Evolutionary conservation across 1,140 invertebrate genomes (phyloP), one percentile per base, ranked within the genome.

Genomic region (Daktulosphaira vitifoliae): DNA sequence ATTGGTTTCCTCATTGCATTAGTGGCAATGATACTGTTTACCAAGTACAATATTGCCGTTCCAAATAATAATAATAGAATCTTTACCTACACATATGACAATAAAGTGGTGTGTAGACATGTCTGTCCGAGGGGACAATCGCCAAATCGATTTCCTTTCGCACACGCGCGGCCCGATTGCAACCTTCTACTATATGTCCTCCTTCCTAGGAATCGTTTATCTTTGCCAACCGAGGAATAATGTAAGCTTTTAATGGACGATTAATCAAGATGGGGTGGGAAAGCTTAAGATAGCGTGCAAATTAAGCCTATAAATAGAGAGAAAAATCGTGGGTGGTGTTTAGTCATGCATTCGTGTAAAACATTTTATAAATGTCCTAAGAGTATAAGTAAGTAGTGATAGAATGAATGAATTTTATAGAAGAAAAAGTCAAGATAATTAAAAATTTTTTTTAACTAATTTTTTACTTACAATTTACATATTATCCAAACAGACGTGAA

Each of bases 121-220:
- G 53, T 56, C 37, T 42, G 38, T 56, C 20, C 53, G 8, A 13
- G 20, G 38, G 22, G 37, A 56, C 23, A 22, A 33, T 23, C 42
- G 42, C n/a, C 25, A 25, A 62, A 62, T 62, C 56, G 56, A 62
- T 62, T 62, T 48, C 42, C 56, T 62, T 39, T 62, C 56, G 42
- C 56, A 62, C 56, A 62, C 42, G 42, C 56, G 39, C 25, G 42
- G 7, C 22, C 25, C 29, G 29, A 33, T 33, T 5, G 29, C 29
- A 33, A 33, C 29, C 29, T 33, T 26, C 49, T 26, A 16, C 22
- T 39, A 33, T 39, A 6, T 1, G 26, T 16, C 38, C 25, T 16
- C 52, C 23, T 22, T 26, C n/a, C 38, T 16, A 33, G 33, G 23
- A 38, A 44, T 44, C n/a, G 39, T 44, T 44, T 44, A 44, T 16